Conservation (phyloP, 2,888 invertebrate species). For the Orthosia gothica region DNA sequence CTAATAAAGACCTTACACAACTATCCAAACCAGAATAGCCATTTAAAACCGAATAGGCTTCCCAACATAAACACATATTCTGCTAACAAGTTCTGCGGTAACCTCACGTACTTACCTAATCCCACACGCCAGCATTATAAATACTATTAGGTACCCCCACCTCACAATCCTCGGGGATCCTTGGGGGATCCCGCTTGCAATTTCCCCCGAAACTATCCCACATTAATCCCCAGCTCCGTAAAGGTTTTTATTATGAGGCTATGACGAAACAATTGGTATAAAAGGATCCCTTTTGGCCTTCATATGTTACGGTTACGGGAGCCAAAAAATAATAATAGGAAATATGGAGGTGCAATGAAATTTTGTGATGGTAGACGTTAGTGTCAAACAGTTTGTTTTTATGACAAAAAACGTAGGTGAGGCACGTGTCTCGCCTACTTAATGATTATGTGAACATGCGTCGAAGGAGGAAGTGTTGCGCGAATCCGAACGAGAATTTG, state of each 20-base stretch:
- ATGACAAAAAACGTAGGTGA: conserved; percentile 62
- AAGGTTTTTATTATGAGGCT: conserved; percentile 82
- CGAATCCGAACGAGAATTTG: conserved; percentile 10
- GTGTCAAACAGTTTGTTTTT: conserved; percentile 66
- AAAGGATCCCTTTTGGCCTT: conserved; percentile 71
- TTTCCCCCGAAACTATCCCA: conserved; percentile 81
- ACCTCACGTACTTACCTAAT: conserved; percentile 79
- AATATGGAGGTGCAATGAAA: conserved; percentile 66
- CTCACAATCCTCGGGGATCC: conserved; percentile 70
- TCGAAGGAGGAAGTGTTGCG: conserved; percentile 2
- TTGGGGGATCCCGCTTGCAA: conserved; percentile 74
- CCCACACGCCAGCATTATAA: conserved; percentile 83
- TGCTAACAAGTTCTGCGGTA: conserved; percentile 68
- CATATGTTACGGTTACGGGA: conserved; percentile 54
- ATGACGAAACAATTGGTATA: conserved; percentile 82
- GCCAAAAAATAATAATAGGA: conserved; percentile 66
- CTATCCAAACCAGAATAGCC: conserved; percentile 50
- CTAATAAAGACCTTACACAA: conserved; percentile 52
- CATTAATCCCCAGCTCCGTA: conserved; percentile 82
- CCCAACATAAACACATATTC: conserved; percentile 69
- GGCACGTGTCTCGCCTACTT: conserved; percentile 48
- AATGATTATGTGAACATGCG: conserved; percentile 34
- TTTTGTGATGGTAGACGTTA: conserved; percentile 62
- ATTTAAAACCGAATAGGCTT: conserved; percentile 61
- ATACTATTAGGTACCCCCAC: conserved; percentile 81